These are phyloP conservation scores for Drosophila mercatorum DNA, from an alignment of 2,888 invertebrate genomes.

Conservation along the genomic window DNA sequence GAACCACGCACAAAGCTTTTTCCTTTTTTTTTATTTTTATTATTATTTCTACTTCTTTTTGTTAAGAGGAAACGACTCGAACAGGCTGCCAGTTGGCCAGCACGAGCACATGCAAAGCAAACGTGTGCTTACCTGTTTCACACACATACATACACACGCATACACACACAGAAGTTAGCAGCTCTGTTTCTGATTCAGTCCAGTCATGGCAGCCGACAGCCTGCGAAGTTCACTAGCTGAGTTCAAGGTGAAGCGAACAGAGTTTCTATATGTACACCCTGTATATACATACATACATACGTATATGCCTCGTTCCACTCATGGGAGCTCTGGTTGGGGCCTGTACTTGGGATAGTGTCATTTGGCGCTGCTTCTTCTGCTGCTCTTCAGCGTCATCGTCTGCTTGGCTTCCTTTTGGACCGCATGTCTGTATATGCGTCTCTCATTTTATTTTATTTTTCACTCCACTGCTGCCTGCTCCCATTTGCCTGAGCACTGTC, in stretches of 20 bases:
- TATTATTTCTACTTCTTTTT: slow-evolving; percentile 6
- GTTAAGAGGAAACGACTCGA: slow-evolving; percentile 52
- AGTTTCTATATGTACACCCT: slow-evolving; percentile 28
- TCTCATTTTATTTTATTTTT: slow-evolving; percentile 22
- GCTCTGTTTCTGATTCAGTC: slow-evolving; percentile 35
- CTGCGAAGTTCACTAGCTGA: slow-evolving; percentile 73
- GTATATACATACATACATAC: slow-evolving; percentile 6
- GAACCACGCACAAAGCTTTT: slow-evolving; percentile 70
- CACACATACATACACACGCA: neutral
- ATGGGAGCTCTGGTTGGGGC: slow-evolving; percentile 18
- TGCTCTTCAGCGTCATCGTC: slow-evolving; percentile 36
- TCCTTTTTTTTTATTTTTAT: neutral
- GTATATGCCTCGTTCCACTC: slow-evolving; percentile 13
- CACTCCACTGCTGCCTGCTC: slow-evolving; percentile 42
- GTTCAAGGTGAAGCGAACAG: slow-evolving; percentile 76
- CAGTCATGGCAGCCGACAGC: slow-evolving; percentile 41
- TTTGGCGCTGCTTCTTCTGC: slow-evolving; percentile 26
- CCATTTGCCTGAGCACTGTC: slow-evolving; percentile 69
- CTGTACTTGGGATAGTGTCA: slow-evolving; percentile 57
- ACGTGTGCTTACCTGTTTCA: slow-evolving; percentile 46
- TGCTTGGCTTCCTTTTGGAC: slow-evolving; percentile 51
- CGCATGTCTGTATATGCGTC: neutral
- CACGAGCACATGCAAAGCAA: slow-evolving; percentile 24
- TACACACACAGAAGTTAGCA: slow-evolving; percentile 3
- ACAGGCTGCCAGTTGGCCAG: slow-evolving; percentile 51